Evolutionary conservation across 2,797 vertebrate species (phyloP).

Genomic region (Acanthopagrus latus): DNA sequence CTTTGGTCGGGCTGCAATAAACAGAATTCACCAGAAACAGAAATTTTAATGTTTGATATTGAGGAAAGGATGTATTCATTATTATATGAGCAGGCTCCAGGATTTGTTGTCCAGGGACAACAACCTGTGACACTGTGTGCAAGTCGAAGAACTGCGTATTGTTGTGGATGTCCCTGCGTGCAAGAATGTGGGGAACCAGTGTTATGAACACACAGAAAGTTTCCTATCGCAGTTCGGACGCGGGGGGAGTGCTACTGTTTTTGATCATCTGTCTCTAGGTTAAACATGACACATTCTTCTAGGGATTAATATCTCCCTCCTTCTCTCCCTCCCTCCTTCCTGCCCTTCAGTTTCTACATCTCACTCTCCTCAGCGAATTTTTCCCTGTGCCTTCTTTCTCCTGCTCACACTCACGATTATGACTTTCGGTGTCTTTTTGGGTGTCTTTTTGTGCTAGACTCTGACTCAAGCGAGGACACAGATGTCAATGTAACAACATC

Average conservation of each 20-base stretch:
- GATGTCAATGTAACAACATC: conserved; percentile 84
- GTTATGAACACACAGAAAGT: conserved; percentile 72
- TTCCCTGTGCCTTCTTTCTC: conserved; percentile 13
- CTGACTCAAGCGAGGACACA: conserved; percentile 75
- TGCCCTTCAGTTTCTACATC: conserved; percentile 16
- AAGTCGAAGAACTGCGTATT: conserved; percentile 28
- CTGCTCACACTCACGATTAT: conserved; percentile 13
- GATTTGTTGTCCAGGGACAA: conserved; percentile 5
- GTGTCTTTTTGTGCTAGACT: conserved; percentile 45
- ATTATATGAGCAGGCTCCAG: neutral
- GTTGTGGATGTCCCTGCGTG: conserved; percentile 42
- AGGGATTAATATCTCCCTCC: conserved; percentile 75
- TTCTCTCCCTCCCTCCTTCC: conserved; percentile 45
- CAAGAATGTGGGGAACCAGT: conserved; percentile 67
- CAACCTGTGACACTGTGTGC: conserved; percentile 9
- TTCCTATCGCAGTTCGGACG: conserved; percentile 53
- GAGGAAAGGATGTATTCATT: neutral
- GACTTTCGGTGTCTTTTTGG: conserved; percentile 7
- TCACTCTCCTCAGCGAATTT: neutral
- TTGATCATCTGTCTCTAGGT: conserved; percentile 79
- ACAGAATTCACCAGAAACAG: conserved; percentile 17
- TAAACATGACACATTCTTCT: conserved; percentile 82
- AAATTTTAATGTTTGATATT: neutral
- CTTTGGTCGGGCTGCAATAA: conserved; percentile 31
- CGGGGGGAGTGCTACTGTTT: conserved; percentile 74